phyloP scores from a whole-genome alignment of 2,113 vertebrate genomes.

The Heterotilapia buettikoferi region DNA sequence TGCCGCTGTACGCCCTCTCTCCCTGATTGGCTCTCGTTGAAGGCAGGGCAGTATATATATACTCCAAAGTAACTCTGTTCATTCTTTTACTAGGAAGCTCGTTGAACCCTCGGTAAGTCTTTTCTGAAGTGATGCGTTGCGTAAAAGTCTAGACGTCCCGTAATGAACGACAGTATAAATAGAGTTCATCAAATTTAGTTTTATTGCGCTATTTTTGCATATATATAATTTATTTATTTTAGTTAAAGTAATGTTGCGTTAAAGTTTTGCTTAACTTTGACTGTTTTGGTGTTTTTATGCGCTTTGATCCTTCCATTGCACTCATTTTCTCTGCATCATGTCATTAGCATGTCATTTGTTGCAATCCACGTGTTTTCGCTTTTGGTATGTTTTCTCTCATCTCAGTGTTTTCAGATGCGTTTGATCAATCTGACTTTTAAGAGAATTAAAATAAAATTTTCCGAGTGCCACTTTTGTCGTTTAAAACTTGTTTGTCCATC shows the following conservation, averaged over 20 bases:
- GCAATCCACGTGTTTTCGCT: not conserved
- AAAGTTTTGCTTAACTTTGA: not conserved
- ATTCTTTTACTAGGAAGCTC: conserved; percentile 17
- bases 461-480: not conserved
- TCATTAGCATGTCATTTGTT: not conserved
- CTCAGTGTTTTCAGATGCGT: not conserved
- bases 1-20: conserved; percentile 17
- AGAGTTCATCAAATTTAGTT: not conserved
- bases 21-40: conserved; percentile 57
- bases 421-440: not conserved
- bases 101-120: conserved; percentile 15
- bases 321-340: not conserved
- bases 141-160: not conserved
- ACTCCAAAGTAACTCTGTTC: not conserved
- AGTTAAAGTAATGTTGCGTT: not conserved
- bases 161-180: not conserved
- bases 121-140: not conserved
- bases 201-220: not conserved
- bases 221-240: no score
- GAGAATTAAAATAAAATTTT: not conserved
- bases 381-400: not conserved
- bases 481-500: not conserved
- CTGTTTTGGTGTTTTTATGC: not conserved
- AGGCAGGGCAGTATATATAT: conserved; percentile 66
- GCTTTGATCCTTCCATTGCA: not conserved